Evolutionary conservation across 2,113 vertebrate genomes (phyloP), one percentile per base, ranked within the genome.

Genomic region (Heterocephalus glaber): DNA sequence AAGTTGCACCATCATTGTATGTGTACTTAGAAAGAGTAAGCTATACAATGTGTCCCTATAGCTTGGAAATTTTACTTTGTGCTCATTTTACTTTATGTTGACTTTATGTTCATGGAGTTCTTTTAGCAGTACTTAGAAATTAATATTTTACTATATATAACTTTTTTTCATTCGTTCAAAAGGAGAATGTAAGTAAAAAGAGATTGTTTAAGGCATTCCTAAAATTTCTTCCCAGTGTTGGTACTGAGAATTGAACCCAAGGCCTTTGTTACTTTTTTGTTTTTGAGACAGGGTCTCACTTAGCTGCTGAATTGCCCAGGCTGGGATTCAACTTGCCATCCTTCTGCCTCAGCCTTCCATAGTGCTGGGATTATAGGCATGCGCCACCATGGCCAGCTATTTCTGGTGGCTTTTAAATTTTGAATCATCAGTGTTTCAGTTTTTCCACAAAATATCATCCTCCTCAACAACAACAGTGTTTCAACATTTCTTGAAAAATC

Each of bases 401-500:
- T 35, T 54, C 76, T 54, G 30, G 33, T 79, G 30, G 47, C 49
- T 79, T 84, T 44, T 92, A n/a, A 0, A 92, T 90, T 94, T 95
- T n/a, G 47, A 82, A 70, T 92, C 56, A 92, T 70, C 52, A 70
- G 1, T 76, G 22, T 66, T 61, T 88, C 44, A 83, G 33, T 68
- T 95, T 94, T 88, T 65, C 85, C 28, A 77, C 44, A 82, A 82
- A 74, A 63, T 49, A n/a, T 28, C 93, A 65, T 92, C 26, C 14
- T 90, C 22, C 61, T 95, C 63, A 54, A 83, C 47, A 95, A 33
- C 28, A 82, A 41, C 26, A 56, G 61, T 72, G 60, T 95, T 61
- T 95, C 82, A 95, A 66, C 74, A 89, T 85, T 97, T 94, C 82
- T 96, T 79, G 38, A 84, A 95, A 93, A 92, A 26, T 56, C 41